Conservation (phyloP, 2,113 vertebrate genomes). For the Cavia porcellus region DNA sequence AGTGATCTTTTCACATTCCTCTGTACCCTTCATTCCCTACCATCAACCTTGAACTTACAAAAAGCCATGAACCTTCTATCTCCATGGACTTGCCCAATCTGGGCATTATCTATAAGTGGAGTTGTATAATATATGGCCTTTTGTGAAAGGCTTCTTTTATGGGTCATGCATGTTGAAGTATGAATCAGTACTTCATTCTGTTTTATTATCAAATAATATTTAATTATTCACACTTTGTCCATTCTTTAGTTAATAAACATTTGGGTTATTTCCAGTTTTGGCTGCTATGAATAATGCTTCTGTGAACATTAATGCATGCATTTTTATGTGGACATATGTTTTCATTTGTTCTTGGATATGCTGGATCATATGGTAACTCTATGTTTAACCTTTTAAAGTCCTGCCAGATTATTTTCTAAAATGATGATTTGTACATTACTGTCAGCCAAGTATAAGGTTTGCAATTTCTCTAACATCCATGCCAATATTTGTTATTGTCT, state of each 20-base stretch:
- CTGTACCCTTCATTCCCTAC: background rate
- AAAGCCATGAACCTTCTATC: background rate
- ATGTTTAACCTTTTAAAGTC: background rate
- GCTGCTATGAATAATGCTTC: background rate
- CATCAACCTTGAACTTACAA: background rate
- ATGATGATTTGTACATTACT: background rate
- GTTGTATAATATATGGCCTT: background rate
- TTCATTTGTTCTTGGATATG: background rate
- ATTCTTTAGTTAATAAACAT: background rate
- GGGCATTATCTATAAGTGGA: background rate
- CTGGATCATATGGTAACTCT: background rate
- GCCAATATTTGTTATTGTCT: background rate
- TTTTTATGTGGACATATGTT: background rate
- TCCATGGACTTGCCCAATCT: background rate
- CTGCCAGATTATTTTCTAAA: background rate
- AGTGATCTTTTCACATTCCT: background rate
- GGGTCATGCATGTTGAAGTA: background rate
- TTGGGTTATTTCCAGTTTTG: background rate
- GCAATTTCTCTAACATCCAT: background rate
- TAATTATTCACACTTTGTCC: background rate
- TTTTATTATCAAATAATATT: conserved; percentile 29
- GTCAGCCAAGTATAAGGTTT: background rate
- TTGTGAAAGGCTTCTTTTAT: background rate
- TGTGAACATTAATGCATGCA: background rate
- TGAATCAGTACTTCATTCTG: background rate